Conservation (phyloP, 2,797 vertebrate genomes). For the Aphelocoma californica region DNA sequence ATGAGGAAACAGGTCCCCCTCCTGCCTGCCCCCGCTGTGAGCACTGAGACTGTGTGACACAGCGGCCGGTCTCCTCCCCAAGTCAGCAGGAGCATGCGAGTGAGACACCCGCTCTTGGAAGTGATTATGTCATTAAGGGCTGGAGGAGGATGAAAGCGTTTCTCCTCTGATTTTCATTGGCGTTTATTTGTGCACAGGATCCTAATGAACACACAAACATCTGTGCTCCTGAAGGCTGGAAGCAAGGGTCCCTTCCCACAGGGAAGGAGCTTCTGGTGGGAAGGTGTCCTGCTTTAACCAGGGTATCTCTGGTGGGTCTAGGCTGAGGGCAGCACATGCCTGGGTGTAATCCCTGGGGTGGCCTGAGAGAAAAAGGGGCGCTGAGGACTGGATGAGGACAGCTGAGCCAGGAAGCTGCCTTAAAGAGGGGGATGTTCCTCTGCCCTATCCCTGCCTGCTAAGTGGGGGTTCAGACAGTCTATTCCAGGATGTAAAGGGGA, state of each 20-base stretch:
- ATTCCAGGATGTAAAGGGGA: background rate
- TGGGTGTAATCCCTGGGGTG: background rate
- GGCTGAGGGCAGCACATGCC: background rate
- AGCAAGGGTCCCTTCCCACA: background rate
- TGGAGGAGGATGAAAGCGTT: background rate
- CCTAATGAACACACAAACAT: background rate
- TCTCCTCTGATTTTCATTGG: constrained; percentile 13
- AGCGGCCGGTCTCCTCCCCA: fast-evolving
- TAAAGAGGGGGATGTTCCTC: background rate
- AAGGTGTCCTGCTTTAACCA: fast-evolving
- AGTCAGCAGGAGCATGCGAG: background rate
- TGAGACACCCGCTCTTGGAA: background rate
- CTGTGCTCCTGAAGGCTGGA: background rate
- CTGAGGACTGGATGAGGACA: background rate
- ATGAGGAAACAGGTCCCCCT: background rate
- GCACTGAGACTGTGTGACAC: background rate
- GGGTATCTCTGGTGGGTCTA: background rate
- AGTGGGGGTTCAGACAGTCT: background rate
- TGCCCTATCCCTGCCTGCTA: background rate
- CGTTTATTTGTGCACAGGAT: background rate
- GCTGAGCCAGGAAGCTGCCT: background rate
- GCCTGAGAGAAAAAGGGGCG: background rate
- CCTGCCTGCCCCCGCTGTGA: fast-evolving
- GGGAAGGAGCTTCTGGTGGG: background rate
- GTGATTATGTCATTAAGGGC: background rate